Conservation (phyloP, 1,140 invertebrate genomes). For the Drosophila navojoa region DNA sequence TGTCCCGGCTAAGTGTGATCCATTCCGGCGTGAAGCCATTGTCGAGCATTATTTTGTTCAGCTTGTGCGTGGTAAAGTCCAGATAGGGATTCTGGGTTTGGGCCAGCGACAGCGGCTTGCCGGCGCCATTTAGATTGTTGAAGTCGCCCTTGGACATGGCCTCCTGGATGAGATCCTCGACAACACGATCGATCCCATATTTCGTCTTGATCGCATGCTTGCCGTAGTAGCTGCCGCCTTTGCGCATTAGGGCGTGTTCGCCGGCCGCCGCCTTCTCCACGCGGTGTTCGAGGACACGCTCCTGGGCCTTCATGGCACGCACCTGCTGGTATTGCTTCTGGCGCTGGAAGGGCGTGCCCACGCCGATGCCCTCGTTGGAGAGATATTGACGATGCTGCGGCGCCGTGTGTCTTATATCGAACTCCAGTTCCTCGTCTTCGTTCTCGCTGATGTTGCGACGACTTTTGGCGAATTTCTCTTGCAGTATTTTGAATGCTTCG, state of each 20-base stretch:
- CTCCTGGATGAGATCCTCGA: constrained; percentile 95
- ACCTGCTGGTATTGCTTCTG: constrained; percentile 90
- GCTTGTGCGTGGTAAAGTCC: constrained; percentile 94
- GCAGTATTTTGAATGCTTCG: constrained; percentile 85
- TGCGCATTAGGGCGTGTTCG: constrained; percentile 89
- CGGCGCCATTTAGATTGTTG: constrained; percentile 90
- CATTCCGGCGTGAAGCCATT: constrained; percentile 95
- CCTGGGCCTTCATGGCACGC: constrained; percentile 89
- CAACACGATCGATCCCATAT: constrained; percentile 93
- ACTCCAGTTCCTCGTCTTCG: constrained; percentile 84
- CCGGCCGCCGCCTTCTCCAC: constrained; percentile 88
- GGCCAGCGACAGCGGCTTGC: constrained; percentile 90
- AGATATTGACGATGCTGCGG: constrained; percentile 95
- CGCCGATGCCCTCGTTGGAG: constrained; percentile 90
- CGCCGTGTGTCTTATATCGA: constrained; percentile 90
- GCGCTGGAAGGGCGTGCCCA: constrained; percentile 90
- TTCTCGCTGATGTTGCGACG: constrained; percentile 83
- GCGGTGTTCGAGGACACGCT: constrained; percentile 90
- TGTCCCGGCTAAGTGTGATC: constrained; percentile 93
- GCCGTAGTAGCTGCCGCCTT: constrained; percentile 86
- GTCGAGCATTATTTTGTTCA: constrained; percentile 94
- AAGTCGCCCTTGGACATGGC: constrained; percentile 95
- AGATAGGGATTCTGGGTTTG: constrained; percentile 92
- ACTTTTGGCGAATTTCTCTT: constrained; percentile 85
- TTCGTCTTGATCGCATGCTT: constrained; percentile 91